Evolutionary conservation across 1,140 invertebrate species (phyloP), one percentile per base, ranked within the genome.

Genomic region (Cardiocondyla obscurior): DNA sequence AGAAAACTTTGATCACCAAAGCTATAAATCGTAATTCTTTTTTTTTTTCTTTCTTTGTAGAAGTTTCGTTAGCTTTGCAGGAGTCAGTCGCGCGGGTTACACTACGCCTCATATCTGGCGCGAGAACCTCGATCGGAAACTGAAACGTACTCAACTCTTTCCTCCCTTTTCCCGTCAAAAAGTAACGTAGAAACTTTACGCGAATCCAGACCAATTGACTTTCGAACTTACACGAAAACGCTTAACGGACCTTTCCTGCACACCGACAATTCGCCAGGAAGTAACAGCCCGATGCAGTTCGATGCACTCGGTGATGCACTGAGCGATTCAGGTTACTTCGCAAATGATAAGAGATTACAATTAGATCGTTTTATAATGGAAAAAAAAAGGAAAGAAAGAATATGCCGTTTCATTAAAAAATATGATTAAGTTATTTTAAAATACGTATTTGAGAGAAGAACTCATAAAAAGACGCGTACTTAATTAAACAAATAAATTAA

Each of bases 191-290:
- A 79, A 79, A 79, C 62, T 79, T 79, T 79, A 69, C 58, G 74
- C 12, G 46, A 69, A 36, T 39, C 19, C 33, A 51, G 30, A 69
- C 62, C 74, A 79, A 79, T 79, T 69, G 74, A 79, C 62, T 79
- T 67, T 69, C 36, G 33, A 79, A 79, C 74, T 79, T 79, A 69
- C 74, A 79, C 62, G 22, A 49, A n/a, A 69, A 79, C 74, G 65
- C 25, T 79, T 79, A 79, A 79, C 62, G 46, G 64, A 79, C 46
- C 65, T 79, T 79, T 49, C 22, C 62, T 42, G 49, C 58, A 22
- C 62, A 67, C 74, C 33, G 12, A 69, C 46, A 79, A 64, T 79
- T 25, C 62, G 46, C 46, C 22, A n/a, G 60, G 22, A 77, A 65
- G 14, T 77, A 77, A 51, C 74, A 36, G 46, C 46, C 69, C 72